A percentile compares a stretch with the other conserved stretches of the same genome.
phyloP scores from a whole-genome alignment of 2,888 invertebrate genomes.

The Pseudococcus longispinus region DNA sequence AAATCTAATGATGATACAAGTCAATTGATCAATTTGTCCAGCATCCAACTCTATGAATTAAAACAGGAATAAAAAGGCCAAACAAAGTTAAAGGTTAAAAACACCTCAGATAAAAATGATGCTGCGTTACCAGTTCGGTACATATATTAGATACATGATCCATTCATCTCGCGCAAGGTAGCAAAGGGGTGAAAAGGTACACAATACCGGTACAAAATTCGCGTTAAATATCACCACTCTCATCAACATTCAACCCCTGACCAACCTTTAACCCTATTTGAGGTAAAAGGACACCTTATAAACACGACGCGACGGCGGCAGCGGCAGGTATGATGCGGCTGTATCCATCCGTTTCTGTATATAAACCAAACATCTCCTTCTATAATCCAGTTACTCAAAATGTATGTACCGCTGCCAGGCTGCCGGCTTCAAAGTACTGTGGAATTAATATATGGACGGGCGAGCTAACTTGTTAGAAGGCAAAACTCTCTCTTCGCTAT shows the following conservation, averaged over 20 bases:
- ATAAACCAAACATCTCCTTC: conserved; percentile 34
- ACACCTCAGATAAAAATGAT: background rate
- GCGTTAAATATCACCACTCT: background rate
- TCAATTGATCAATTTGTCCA: background rate
- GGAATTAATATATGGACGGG: conserved; percentile 49
- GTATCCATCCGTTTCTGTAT: background rate
- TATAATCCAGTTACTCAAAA: conserved; percentile 53
- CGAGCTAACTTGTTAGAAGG: conserved; percentile 20
- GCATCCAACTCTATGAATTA: background rate
- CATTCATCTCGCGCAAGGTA: background rate
- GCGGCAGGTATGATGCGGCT: background rate
- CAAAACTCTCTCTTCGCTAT: conserved; percentile 5
- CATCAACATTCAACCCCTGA: conserved; percentile 35
- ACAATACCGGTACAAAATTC: background rate
- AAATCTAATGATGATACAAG: no score
- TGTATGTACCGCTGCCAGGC: background rate
- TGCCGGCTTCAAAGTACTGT: conserved; percentile 33
- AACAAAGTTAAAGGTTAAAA: background rate
- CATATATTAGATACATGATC: background rate
- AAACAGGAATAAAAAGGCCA: background rate
- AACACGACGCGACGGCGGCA: background rate
- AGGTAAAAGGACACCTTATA: background rate
- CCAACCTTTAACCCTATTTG: conserved; percentile 42
- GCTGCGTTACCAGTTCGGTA: conserved; percentile 42
- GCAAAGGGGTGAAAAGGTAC: background rate